phyloP scores from a whole-genome alignment of 2,113 vertebrate species.

The Pipra filicauda region DNA sequence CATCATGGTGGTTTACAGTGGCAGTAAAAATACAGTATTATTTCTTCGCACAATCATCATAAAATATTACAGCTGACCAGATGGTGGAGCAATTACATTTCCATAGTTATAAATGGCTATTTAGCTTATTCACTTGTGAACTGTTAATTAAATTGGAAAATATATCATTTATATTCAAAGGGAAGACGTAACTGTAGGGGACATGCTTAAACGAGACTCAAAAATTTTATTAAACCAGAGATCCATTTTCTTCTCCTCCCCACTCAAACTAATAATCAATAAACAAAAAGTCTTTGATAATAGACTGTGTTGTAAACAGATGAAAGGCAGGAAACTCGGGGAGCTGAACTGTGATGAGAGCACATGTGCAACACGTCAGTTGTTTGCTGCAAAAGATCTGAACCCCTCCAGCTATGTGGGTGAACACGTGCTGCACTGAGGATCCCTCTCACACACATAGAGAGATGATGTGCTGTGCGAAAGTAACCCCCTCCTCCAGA shows the following conservation, averaged over 20 bases:
- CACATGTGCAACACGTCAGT: not conserved
- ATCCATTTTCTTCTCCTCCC: not conserved
- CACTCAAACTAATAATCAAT: not conserved
- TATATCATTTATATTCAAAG: conserved; percentile 32
- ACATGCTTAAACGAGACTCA: not conserved
- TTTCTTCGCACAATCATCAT: conserved; percentile 58
- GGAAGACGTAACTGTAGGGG: conserved; percentile 1
- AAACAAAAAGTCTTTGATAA: not conserved
- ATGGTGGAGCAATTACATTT: conserved; percentile 84
- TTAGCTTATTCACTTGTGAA: conserved; percentile 62
- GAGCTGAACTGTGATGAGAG: not conserved
- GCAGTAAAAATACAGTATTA: not conserved
- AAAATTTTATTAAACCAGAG: not conserved
- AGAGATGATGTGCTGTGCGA: not conserved
- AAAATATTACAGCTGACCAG: conserved; percentile 80
- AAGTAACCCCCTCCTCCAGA: not conserved
- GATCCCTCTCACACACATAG: not conserved
- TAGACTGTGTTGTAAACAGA: not conserved
- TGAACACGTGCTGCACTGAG: not conserved
- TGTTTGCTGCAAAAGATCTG: not conserved
- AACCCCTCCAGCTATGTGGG: not conserved
- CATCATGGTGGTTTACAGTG: not conserved
- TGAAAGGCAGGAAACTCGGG: not conserved
- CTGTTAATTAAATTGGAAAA: conserved; percentile 60
- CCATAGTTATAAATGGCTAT: conserved; percentile 70